A percentile compares a stretch with the other conserved stretches of the same genome.
These are phyloP conservation scores for Drosophila subobscura DNA, from an alignment of 1,140 invertebrate species.

Conservation along the genomic window DNA sequence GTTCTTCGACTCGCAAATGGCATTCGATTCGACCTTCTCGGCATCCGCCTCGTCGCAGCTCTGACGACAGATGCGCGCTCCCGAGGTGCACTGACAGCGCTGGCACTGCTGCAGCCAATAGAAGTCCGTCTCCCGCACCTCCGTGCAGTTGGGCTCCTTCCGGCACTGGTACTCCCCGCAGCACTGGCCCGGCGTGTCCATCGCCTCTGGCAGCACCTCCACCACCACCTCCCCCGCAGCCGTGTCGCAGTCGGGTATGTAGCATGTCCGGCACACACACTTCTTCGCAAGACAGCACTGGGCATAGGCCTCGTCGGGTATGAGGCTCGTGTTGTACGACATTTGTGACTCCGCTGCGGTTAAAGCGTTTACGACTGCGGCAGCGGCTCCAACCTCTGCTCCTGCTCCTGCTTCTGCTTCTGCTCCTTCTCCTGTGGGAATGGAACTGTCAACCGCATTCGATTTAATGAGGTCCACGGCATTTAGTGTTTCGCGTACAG, in stretches of 20 bases:
- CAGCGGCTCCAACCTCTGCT: background rate
- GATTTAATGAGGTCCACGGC: slow-evolving; percentile 52
- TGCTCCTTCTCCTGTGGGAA: background rate
- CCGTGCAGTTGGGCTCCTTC: slow-evolving; percentile 67
- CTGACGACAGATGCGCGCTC: slow-evolving; percentile 64
- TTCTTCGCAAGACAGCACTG: slow-evolving; percentile 71
- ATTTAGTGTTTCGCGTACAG: slow-evolving; percentile 55
- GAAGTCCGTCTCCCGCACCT: slow-evolving; percentile 56
- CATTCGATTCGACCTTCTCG: slow-evolving; percentile 27
- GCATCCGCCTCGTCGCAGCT: slow-evolving; percentile 61
- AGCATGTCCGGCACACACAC: slow-evolving; percentile 73
- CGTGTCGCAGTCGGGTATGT: slow-evolving; percentile 64
- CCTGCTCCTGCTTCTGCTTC: background rate
- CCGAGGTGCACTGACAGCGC: slow-evolving; percentile 64
- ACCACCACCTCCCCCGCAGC: slow-evolving; percentile 54
- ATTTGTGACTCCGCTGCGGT: slow-evolving; percentile 1
- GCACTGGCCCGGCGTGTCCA: slow-evolving; percentile 69
- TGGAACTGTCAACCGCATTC: slow-evolving; percentile 41
- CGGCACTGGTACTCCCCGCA: slow-evolving; percentile 70
- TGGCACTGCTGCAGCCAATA: slow-evolving; percentile 69
- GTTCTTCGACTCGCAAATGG: slow-evolving; percentile 70
- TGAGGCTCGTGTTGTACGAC: slow-evolving; percentile 33
- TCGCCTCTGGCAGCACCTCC: slow-evolving; percentile 62
- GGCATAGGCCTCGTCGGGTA: slow-evolving; percentile 54
- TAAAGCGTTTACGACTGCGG: too few species aligned